Conservation (phyloP, 2,113 vertebrate genomes). For the Hiodon tergisus region DNA sequence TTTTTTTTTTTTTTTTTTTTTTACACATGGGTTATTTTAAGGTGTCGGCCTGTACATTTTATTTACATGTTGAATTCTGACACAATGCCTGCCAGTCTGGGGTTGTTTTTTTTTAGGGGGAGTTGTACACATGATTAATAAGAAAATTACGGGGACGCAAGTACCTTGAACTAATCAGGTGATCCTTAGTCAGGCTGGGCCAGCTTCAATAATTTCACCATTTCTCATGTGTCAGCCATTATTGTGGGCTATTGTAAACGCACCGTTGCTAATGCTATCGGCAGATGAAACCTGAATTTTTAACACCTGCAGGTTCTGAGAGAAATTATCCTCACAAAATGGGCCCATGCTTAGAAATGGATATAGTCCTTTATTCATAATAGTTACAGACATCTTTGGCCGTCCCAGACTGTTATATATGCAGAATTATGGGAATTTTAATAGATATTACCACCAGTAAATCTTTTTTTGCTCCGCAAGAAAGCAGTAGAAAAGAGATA, state of each 20-base stretch:
- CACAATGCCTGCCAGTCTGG: conserved; percentile 68
- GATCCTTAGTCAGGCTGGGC: conserved; percentile 88
- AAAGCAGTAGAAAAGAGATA: conserved; percentile 47
- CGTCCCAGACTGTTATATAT: conserved; percentile 44
- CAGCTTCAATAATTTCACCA: conserved; percentile 89
- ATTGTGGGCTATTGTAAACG: conserved; percentile 69
- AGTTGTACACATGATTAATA: conserved; percentile 93
- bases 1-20: conserved; percentile 43
- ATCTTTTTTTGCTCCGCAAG: conserved; percentile 47
- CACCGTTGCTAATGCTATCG: conserved; percentile 69
- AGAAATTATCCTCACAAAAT: conserved; percentile 25
- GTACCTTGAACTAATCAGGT: conserved; percentile 97
- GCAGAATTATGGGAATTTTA: conserved; percentile 56
- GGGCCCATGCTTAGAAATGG: background rate
- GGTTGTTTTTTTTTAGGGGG: conserved; percentile 54
- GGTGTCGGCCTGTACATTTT: conserved; percentile 75
- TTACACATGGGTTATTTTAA: conserved; percentile 71
- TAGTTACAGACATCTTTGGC: conserved; percentile 9
- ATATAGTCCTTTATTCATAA: background rate
- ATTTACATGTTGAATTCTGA: conserved; percentile 77
- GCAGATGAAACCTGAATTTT: conserved; percentile 55
- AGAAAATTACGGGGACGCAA: conserved; percentile 92
- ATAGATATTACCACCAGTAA: conserved; percentile 49
- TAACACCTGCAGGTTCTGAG: conserved; percentile 55
- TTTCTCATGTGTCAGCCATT: conserved; percentile 93